Evolutionary conservation across 1,140 invertebrate genomes (phyloP), one percentile per base, ranked within the genome.

Genomic region (Melanaphis sacchari): DNA sequence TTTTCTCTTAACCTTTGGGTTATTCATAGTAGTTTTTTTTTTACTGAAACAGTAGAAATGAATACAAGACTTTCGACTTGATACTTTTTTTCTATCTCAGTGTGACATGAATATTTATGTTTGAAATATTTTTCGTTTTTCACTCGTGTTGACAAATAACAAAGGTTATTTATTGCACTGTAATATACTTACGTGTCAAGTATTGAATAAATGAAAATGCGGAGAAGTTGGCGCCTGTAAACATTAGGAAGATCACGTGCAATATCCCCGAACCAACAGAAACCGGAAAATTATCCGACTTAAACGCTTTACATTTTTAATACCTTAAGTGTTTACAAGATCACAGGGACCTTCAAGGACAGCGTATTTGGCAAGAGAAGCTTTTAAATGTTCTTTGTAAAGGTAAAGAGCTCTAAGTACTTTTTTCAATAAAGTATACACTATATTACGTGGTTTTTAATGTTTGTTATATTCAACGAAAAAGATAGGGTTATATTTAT

Each of bases 171-270:
- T 82, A 81, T 81, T 49, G 5, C 66, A 40, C 38, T 43, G 18
- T 54, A 38, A 59, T 93, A 93, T 94, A 95, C 95, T 95, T 95
- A 95, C 95, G 95, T 94, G 95, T 95, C 93, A 95, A 94, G 94
- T 95, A 95, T 94, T 95, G 95, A 94, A 95, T 95, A 94, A 95
- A 95, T 41, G 95, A 94, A 94, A 95, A 95, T 93, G 95, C 94
- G 89, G 95, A 95, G 94, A 95, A 95, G 94, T 95, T 95, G 94
- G 94, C 94, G 94, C 95, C 95, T 95, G 94, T 41, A 95, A 95
- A 93, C 31, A 93, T 82, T 93, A 90, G 36, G 88, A 90, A 54
- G 24, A 90, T 54, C 52, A 90, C 89, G 52, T 90, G 54, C 52
- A 66, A 66, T 66, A 66, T 40, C 15, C 31, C 89, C 36, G 54